A percentile compares a stretch with the other conserved stretches of the same genome.
Evolutionary conservation across 1,140 invertebrate species (phyloP).

Genomic region (Drosophila prosaltans): DNA sequence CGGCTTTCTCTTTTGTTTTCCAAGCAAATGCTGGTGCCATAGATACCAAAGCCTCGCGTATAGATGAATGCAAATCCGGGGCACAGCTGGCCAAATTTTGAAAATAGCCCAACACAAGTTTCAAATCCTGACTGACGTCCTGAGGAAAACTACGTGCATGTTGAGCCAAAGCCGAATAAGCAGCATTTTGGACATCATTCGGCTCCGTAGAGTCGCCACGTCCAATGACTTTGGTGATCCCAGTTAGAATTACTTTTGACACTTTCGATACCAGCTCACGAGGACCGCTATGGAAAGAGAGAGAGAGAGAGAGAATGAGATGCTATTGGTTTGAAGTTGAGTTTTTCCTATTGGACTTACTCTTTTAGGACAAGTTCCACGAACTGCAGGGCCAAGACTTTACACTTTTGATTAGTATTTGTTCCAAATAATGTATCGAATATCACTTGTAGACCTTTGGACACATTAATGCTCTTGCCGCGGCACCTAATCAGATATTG

Average conservation of each 20-base stretch:
- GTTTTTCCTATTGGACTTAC: slow-evolving; percentile 84
- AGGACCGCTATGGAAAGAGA: slow-evolving; percentile 85
- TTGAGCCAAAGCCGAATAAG: slow-evolving; percentile 74
- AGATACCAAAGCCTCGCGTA: slow-evolving; percentile 89
- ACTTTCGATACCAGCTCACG: slow-evolving; percentile 86
- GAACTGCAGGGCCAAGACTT: slow-evolving; percentile 91
- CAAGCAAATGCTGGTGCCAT: slow-evolving; percentile 88
- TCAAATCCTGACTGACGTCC: slow-evolving; percentile 86
- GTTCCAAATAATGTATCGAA: slow-evolving; percentile 94
- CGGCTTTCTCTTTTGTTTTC: slow-evolving; percentile 75
- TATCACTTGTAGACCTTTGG: slow-evolving; percentile 92
- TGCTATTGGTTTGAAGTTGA: slow-evolving; percentile 12
- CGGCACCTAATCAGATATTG: slow-evolving; percentile 92
- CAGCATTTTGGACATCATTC: slow-evolving; percentile 82
- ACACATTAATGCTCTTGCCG: slow-evolving; percentile 90
- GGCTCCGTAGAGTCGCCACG: slow-evolving; percentile 84
- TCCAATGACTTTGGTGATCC: slow-evolving; percentile 88
- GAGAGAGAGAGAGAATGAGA: background rate
- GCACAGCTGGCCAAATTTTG: slow-evolving; percentile 84
- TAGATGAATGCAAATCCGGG: slow-evolving; percentile 86
- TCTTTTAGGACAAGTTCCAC: slow-evolving; percentile 90
- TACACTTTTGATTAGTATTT: slow-evolving; percentile 92
- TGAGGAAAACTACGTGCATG: slow-evolving; percentile 88
- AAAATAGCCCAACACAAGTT: slow-evolving; percentile 80
- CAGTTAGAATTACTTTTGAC: slow-evolving; percentile 87